Evolutionary conservation across 2,888 invertebrate genomes (phyloP), one percentile per base, ranked within the genome.

Genomic region (Baccha elongata): DNA sequence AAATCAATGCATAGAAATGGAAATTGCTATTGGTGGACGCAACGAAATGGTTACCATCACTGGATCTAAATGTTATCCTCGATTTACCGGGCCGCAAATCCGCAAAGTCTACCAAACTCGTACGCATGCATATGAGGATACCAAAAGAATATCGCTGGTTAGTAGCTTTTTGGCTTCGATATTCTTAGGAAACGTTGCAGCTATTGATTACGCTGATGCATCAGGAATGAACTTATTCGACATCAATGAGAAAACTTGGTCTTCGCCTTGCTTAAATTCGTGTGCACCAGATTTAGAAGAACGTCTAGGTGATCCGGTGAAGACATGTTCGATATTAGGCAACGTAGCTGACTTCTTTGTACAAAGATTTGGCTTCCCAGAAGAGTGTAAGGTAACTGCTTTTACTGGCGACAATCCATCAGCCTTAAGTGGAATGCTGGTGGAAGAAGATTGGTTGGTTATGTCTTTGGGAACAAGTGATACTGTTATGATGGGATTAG

Each of bases 381-480:
- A 94, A 0, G 92, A 94, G 11, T 99, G 99, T 89, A 92, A 93
- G 87, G 93, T 99, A 1, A 92, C 97, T 3, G 95, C 97, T 0
- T 98, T 98, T 90, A 98, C 98, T 0, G 99, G 99, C 0, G 99
- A 99, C 90, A 99, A 99, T 92, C 96, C 97, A 21, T 95, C 96
- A 1, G 96, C 97, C 0, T 91, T 97, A 19, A 94, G 95, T 84
- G 96, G 96, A 93, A 95, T 98, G 92, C 93, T 95, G 37, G 92
- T 98, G 3, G 92, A 93, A 13, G 91, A 95, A 35, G 95, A 95
- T 65, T 98, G 98, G 92, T 92, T 98, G 17, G 96, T 96, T 0
- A 94, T 98, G 48, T 97, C 97, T 86, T 91, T 97, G 68, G 98
- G 99, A 6, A 99, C 99, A 0, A 98, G 98, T 89, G 99, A 99